Conservation (phyloP, 2,888 invertebrate species). For the Phaonia tiefii region DNA sequence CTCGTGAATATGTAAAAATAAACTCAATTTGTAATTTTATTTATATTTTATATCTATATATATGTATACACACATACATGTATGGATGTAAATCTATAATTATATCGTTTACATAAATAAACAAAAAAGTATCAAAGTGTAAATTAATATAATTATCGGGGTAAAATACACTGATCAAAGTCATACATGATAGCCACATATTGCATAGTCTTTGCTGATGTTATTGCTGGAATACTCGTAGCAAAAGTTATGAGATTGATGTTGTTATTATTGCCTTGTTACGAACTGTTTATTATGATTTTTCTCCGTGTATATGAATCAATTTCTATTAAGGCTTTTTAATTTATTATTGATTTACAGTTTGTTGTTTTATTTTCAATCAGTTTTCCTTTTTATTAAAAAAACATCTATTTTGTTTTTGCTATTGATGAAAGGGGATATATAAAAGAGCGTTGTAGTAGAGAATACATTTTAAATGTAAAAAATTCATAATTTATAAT, state of each 20-base stretch:
- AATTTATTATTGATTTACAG: conserved; percentile 23
- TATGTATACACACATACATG: background rate
- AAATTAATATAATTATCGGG: conserved; percentile 37
- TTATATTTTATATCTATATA: conserved; percentile 23
- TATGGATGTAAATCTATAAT: conserved; percentile 13
- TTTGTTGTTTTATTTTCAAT: background rate
- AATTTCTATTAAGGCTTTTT: conserved; percentile 35
- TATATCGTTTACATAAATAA: conserved; percentile 35
- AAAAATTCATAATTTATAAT: conserved; percentile 23
- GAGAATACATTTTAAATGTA: conserved; percentile 36
- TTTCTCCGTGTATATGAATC: conserved; percentile 9
- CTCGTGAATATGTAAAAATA: conserved; percentile 16
- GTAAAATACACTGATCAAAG: background rate
- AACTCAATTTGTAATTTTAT: conserved; percentile 25
- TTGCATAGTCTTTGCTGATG: no score
- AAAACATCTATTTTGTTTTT: background rate
- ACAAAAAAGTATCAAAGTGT: conserved; percentile 35
- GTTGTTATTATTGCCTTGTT: no score
- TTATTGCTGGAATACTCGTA: no score
- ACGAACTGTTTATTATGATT: background rate
- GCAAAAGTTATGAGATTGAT: no score
- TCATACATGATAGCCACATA: background rate
- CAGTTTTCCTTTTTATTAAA: no score
- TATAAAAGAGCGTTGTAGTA: no score
- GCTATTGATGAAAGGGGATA: background rate